Base-by-base conservation (phyloP, 92 coral and sea anemone species). In the Parazoanthus swiftii region DNA sequence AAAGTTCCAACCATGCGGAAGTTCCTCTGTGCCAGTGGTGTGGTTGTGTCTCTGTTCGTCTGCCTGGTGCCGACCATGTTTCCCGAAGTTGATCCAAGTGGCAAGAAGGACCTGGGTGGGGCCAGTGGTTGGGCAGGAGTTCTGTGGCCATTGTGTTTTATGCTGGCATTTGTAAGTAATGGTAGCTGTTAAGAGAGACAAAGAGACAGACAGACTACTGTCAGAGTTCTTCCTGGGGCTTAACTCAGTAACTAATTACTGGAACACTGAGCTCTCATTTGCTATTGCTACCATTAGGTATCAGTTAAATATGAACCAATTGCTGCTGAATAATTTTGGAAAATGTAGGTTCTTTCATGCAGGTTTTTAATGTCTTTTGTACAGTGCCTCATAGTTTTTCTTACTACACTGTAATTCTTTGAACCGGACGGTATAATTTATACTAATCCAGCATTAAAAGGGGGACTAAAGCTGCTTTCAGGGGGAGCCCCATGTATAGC, bases 141-240 rank as follows among this genome's bases (percentile, higher is more conserved):
- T 42, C 79, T 95, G 87, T 95, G 98, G 98, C 97, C 98, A 1
- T 59, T 94, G 36, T 92, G 96, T 51, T 95, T 95, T 77, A 95
- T 95, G 97, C 29, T 95, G 81, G 98, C 95, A 76, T 94, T 94
- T 90, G 98, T 95, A 90, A 94, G 98, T 94, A 70, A 35, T 1
- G 6, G 3, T 2, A 33, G 14, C 6, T 9, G 37, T 38, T 25
- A 35, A 39, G 38, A n/a, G n/a, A 46, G 4, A 29, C 3, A 51
- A 5, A 21, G 8, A 23, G 16, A 23, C 14, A 23, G 26, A 43
- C 56, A 78, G 33, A 25, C 26, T 7, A 5, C 8, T 46, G 8
- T 48, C 8, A 48, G 11, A 48, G 51, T 48, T 48, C 51, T 11
- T 10, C 51, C 8, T 11, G 8, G 13, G 51, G 9, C 51, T 48